Conservation (phyloP, 2,797 vertebrate species). For the Valencia hispanica region DNA sequence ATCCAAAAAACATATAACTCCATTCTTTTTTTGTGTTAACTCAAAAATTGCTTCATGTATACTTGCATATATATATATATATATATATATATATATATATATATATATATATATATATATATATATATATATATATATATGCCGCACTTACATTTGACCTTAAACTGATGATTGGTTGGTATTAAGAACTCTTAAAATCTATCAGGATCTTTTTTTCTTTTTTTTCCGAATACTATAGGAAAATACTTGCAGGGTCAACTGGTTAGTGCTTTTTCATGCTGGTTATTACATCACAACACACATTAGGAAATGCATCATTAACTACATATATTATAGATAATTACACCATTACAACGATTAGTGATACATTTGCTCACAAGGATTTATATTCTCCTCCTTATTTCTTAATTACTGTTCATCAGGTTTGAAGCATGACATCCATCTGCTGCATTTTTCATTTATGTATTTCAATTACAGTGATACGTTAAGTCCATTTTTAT, state of each 20-base stretch:
- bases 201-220: not conserved
- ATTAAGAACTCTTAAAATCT: not conserved
- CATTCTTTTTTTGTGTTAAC: not conserved
- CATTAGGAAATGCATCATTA: not conserved
- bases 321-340: not conserved
- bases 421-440: constrained; percentile 1
- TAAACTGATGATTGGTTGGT: not conserved
- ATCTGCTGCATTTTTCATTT: constrained; percentile 24
- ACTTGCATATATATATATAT: not conserved
- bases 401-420: constrained; percentile 17
- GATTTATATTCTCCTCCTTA: not conserved
- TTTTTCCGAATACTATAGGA: not conserved
- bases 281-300: not conserved
- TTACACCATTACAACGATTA: not conserved
- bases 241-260: not conserved
- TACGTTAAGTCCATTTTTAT: constrained; percentile 23
- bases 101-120: no score
- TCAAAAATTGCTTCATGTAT: not conserved
- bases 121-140: not conserved
- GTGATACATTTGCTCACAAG: not conserved
- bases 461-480: constrained; percentile 42
- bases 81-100: no score
- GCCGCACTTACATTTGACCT: not conserved
- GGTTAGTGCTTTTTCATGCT: not conserved
- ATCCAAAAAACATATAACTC: not conserved